Base-by-base conservation (phyloP, 2,888 invertebrate genomes). In the Amblyjoppa proteus region DNA sequence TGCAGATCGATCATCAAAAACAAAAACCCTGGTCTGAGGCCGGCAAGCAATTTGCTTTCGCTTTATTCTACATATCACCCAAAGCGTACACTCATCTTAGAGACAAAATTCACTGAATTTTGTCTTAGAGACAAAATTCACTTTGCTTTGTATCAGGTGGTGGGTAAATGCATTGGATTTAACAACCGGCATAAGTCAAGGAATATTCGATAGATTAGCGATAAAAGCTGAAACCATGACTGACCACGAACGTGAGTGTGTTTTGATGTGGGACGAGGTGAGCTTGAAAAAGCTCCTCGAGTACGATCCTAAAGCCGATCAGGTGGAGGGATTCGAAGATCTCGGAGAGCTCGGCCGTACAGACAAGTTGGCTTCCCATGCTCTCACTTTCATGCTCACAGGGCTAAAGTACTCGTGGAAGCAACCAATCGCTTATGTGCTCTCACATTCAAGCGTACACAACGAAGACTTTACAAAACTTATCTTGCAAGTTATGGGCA, bases 151-250 rank as follows among this genome's bases (percentile, higher is more conserved):
- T 90, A 86, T 91, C 25, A 85, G 85, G 41, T 53, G 49, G 56
- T 92, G 90, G 91, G 76, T 91, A 11, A 88, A 89, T 56, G 79
- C 89, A 68, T 71, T 85, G 25, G 73, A 89, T 77, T 83, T 91
- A 76, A 70, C 64, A 56, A 81, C 90, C 7, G 90, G 90, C 20
- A 82, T 90, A 82, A 80, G 83, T 58, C 74, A 79, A 11, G 78
- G 81, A 41, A 90, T 90, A 28, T 85, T 88, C 61, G 66, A 87
- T 34, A 87, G 88, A 81, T 56, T 90, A 20, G 25, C 81, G 70
- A 51, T 79, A 6, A 90, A 91, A 87, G 86, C 84, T 13, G 76
- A 73, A 34, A 85, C 81, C n/a, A 92, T 92, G 91, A 78, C 77
- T 58, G 86, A 49, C 20, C 56, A 80, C 66, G 88, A 88, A 85